A percentile compares a stretch with the other conserved stretches of the same genome.
Conservation (phyloP, 2,113 vertebrate species). For the Pterocles gutturalis region DNA sequence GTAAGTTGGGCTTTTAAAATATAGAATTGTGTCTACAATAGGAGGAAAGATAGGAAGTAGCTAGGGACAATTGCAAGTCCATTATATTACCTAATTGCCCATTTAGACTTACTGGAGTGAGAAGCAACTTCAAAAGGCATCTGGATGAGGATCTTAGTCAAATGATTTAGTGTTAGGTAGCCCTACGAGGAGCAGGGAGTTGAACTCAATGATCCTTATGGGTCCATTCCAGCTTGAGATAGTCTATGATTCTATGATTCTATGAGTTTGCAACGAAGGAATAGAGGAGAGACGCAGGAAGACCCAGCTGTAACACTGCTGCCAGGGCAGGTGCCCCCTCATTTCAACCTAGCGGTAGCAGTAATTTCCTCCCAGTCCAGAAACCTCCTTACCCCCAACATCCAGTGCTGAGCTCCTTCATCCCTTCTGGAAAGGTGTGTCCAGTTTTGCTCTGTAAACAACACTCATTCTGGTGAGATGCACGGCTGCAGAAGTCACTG, state of each 20-base stretch:
- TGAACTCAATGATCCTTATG: too few species aligned
- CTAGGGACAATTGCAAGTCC: background rate
- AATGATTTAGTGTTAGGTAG: too few species aligned
- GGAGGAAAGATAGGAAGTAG: background rate
- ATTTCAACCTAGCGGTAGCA: background rate
- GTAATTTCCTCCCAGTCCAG: background rate
- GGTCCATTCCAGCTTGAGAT: too few species aligned
- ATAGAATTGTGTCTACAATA: background rate
- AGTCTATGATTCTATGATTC: too few species aligned
- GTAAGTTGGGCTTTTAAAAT: background rate
- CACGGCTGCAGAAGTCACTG: background rate
- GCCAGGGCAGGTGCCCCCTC: background rate
- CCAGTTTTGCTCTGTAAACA: background rate
- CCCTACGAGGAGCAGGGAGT: too few species aligned
- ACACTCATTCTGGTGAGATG: rapidly evolving
- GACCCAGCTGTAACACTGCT: background rate
- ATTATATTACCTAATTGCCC: background rate
- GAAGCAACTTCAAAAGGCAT: background rate
- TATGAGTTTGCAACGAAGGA: background rate
- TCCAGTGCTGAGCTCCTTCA: background rate
- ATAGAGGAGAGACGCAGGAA: background rate
- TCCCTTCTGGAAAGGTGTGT: background rate
- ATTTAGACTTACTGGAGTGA: background rate
- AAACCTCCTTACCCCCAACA: background rate
- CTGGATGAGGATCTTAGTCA: too few species aligned